Evolutionary conservation across 2,888 invertebrate species (phyloP).

Genomic region (Uloborus plumipes): DNA sequence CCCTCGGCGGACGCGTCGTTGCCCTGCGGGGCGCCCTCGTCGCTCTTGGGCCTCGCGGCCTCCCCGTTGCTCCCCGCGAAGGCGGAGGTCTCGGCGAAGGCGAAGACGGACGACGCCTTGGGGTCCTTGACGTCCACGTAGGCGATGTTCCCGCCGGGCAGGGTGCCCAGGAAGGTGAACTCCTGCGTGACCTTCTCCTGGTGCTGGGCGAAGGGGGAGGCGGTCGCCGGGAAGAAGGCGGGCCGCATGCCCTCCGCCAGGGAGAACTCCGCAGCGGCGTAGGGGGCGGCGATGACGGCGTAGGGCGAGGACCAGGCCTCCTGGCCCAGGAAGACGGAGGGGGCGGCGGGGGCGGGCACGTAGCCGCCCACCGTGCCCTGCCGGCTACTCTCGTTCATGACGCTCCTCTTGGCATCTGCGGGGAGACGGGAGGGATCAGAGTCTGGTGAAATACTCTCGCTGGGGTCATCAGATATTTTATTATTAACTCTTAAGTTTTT

Average conservation of each 20-base stretch:
- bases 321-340: constrained; percentile 52
- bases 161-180: no score
- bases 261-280: constrained; percentile 40
- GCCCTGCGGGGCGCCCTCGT: constrained; percentile 29
- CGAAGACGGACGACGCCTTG: no score
- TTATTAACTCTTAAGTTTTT: no score
- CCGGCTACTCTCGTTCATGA: constrained; percentile 59
- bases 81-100: no score
- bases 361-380: constrained; percentile 57
- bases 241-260: constrained; percentile 42
- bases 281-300: constrained; percentile 41
- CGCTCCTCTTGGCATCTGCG: no score
- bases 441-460: no score
- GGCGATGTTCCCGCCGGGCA: neutral
- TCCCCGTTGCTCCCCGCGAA: no score
- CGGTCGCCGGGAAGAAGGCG: constrained; percentile 27
- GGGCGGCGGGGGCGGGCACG: constrained; percentile 36
- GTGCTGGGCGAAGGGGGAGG: constrained; percentile 5
- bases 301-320: constrained; percentile 53
- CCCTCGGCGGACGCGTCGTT: constrained; percentile 64
- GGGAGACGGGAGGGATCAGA: no score
- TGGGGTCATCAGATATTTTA: no score
- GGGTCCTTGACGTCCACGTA: no score
- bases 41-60: neutral
- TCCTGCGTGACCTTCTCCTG: neutral